A percentile compares a stretch with the other conserved stretches of the same genome.
Evolutionary conservation across 2,888 invertebrate species (phyloP).

Genomic region (Carterocephalus palaemon): DNA sequence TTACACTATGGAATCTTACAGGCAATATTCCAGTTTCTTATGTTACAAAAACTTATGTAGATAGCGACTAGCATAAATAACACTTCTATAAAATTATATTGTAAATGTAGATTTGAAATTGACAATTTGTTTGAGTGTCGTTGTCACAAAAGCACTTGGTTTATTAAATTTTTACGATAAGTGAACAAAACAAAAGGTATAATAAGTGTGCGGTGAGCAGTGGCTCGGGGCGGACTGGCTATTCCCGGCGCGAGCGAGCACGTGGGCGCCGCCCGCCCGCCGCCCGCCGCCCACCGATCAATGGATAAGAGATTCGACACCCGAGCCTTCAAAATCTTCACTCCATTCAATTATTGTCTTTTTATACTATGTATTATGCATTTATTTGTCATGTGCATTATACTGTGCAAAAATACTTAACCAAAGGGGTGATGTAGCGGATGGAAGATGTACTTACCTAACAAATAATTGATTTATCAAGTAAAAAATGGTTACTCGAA

Average conservation of each 20-base stretch:
- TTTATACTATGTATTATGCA: background rate
- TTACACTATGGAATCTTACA: constrained; percentile 24
- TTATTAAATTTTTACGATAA: constrained; percentile 30
- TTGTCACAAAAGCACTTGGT: constrained; percentile 25
- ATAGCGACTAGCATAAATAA: constrained; percentile 12
- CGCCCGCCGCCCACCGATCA: constrained; percentile 63
- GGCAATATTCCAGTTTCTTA: constrained; percentile 18
- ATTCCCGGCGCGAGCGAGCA: constrained; percentile 69
- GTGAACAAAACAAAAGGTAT: constrained; percentile 27
- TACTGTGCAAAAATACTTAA: too few relatives aligned
- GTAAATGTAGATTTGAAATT: constrained; percentile 6
- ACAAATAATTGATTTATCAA: background rate
- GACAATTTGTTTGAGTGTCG: constrained; percentile 5
- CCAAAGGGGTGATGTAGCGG: too few relatives aligned
- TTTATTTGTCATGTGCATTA: too few relatives aligned
- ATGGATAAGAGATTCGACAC: constrained; percentile 67
- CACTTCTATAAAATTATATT: constrained; percentile 7
- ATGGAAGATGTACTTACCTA: too few relatives aligned
- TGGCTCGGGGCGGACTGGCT: constrained; percentile 68
- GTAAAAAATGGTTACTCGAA: background rate
- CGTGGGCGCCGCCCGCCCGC: constrained; percentile 63
- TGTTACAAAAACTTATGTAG: constrained; percentile 5
- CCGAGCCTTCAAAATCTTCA: constrained; percentile 38
- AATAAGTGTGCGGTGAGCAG: constrained; percentile 50
- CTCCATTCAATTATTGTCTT: constrained; percentile 10